Evolutionary conservation across 2,797 vertebrate genomes (phyloP).

Genomic region (Macropus fuliginosus): DNA sequence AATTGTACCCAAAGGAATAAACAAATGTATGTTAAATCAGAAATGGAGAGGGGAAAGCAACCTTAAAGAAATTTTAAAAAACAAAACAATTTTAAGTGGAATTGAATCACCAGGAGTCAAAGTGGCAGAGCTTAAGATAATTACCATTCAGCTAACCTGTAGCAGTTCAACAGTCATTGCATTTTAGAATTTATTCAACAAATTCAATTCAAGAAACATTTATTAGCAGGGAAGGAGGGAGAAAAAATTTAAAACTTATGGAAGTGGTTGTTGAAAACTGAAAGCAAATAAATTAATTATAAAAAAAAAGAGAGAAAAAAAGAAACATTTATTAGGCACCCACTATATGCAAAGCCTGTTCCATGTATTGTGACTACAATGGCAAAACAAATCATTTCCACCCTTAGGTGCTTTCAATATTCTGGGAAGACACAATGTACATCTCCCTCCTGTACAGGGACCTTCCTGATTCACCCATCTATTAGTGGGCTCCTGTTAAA

Average conservation of each 20-base stretch:
- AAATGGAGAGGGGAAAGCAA: not conserved
- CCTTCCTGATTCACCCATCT: not conserved
- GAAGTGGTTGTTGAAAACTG: no score
- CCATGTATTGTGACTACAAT: not conserved
- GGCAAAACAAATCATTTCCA: not conserved
- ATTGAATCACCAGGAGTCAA: not conserved
- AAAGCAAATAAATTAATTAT: no score
- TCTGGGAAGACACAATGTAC: not conserved
- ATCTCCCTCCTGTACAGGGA: not conserved
- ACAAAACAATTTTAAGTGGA: not conserved
- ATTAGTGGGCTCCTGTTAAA: not conserved
- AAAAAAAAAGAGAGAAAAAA: no score
- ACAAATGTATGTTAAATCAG: not conserved
- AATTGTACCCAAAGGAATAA: not conserved
- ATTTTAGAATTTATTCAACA: not conserved
- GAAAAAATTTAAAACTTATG: no score
- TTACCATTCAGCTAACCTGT: not conserved
- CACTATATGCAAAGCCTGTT: not conserved
- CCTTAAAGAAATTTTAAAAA: not conserved
- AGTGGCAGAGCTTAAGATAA: not conserved
- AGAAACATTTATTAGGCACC: not conserved
- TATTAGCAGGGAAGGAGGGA: not conserved
- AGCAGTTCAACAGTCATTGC: not conserved
- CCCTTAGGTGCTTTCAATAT: not conserved
- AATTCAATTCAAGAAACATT: not conserved